Base-by-base conservation (phyloP, 2,797 vertebrate genomes). In the Smutsia gigantea region DNA sequence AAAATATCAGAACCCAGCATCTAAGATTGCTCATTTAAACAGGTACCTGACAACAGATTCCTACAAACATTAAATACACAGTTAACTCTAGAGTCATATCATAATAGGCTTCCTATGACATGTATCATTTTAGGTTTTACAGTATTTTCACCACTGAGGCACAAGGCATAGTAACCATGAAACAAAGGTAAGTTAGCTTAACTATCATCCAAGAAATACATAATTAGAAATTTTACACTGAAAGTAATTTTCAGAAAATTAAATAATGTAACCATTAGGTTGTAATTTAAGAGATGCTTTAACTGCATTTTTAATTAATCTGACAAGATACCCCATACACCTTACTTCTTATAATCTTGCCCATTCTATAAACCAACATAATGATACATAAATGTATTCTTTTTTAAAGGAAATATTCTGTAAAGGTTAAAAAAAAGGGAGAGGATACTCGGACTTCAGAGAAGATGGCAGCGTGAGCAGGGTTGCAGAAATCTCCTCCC, bases 191-290 rank as follows among this genome's bases (percentile, higher is more conserved):
- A 61, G 5, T 15, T 61, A n/a, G 5, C 19, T 85, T 53, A 92
- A 55, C 51, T 61, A 46, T 18, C 13, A 39, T 87, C 31, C 23
- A 77, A 90, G 17, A 95, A 79, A 88, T n/a, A 79, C 3, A 82
- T 4, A 12, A 75, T 72, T 66, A 90, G 25, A 71, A 88, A 90
- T 87, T 11, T 94, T 83, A 94, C n/a, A 93, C 0, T 90, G 25
- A 87, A 90, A 90, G 4, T 87, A 42, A 84, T 69, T 92, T 92
- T 82, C 61, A 96, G 61, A 84, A 78, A 77, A 74, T 75, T 34
- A 74, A 87, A 42, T 64, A 55, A 96, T 17, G 57, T 86, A 37
- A 90, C 42, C 92, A 85, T 85, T 75, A 83, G 7, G 59, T 74
- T 79, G 13, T 63, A 94, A 90, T 27, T 51, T 84, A 61, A 94